Conservation (phyloP, 2,888 invertebrate species). For the Cyrtodaria siliqua region DNA sequence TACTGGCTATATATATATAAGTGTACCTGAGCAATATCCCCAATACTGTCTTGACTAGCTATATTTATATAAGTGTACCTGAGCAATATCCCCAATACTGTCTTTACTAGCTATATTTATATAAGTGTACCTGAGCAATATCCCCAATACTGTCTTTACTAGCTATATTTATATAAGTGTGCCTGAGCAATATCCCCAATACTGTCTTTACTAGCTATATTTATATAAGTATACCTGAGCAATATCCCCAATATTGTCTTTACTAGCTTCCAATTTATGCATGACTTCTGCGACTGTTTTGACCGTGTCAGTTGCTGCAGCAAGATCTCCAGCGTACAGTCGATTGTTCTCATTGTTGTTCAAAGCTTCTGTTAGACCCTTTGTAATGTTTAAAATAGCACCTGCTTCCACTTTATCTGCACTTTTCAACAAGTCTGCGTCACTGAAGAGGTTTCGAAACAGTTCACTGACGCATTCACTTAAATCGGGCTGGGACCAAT, state of each 20-base stretch:
- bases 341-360: conserved; percentile 3
- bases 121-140: no score
- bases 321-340: conserved; percentile 75
- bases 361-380: conserved; percentile 45
- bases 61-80: no score
- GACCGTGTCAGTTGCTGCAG: conserved; percentile 63
- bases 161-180: no score
- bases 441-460: conserved; percentile 51
- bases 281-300: conserved; percentile 62
- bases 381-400: conserved; percentile 46
- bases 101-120: no score
- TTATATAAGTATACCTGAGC: background rate
- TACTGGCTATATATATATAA: no score
- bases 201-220: no score
- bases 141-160: no score
- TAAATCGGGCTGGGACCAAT: conserved; percentile 71
- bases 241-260: background rate
- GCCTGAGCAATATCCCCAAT: no score
- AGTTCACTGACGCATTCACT: conserved; percentile 67
- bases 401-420: conserved; percentile 23
- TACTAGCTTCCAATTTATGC: conserved; percentile 27
- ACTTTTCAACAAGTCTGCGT: conserved; percentile 23
- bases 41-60: no score
- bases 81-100: no score
- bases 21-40: no score